Conservation (phyloP, 2,888 invertebrate genomes). For the Flexamia atlantica region DNA sequence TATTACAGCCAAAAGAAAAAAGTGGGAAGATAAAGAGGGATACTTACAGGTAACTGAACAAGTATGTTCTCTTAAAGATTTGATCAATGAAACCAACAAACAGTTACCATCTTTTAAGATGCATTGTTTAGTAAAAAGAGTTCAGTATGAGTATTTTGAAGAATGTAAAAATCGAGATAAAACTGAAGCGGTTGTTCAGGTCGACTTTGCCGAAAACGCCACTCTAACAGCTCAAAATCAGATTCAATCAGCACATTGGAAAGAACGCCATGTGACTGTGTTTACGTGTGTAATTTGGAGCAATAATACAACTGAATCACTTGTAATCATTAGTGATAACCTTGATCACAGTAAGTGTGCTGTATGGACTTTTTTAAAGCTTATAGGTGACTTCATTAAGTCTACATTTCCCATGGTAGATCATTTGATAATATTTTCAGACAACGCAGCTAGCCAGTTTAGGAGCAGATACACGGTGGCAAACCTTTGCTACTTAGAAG, state of each 20-base stretch:
- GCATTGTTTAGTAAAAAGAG: conserved; percentile 21
- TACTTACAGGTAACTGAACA: conserved; percentile 35
- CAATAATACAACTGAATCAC: conserved; percentile 6
- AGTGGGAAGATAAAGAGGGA: conserved; percentile 37
- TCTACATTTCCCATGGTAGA: conserved; percentile 20
- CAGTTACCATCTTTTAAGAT: conserved; percentile 34
- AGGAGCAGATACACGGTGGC: conserved; percentile 12
- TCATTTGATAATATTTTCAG: conserved; percentile 38
- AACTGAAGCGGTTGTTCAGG: conserved; percentile 26
- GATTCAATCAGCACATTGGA: conserved; percentile 32
- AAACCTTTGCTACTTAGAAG: conserved; percentile 40
- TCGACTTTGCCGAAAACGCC: conserved; percentile 24
- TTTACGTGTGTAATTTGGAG: conserved; percentile 50
- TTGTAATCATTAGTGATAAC: conserved; percentile 37
- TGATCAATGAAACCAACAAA: conserved; percentile 13
- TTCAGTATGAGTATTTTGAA: conserved; percentile 47
- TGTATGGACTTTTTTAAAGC: conserved; percentile 33
- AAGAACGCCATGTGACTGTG: conserved; percentile 40
- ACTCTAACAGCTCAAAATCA: conserved; percentile 42
- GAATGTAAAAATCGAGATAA: conserved; percentile 24
- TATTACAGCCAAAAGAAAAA: conserved; percentile 6
- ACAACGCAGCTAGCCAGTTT: conserved; percentile 39
- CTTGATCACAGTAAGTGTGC: conserved; percentile 46
- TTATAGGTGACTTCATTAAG: conserved; percentile 22
- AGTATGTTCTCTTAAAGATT: conserved; percentile 15